These are phyloP conservation scores for Cossypha heuglini DNA, from an alignment of 2,797 vertebrate species.

Conservation along the genomic window DNA sequence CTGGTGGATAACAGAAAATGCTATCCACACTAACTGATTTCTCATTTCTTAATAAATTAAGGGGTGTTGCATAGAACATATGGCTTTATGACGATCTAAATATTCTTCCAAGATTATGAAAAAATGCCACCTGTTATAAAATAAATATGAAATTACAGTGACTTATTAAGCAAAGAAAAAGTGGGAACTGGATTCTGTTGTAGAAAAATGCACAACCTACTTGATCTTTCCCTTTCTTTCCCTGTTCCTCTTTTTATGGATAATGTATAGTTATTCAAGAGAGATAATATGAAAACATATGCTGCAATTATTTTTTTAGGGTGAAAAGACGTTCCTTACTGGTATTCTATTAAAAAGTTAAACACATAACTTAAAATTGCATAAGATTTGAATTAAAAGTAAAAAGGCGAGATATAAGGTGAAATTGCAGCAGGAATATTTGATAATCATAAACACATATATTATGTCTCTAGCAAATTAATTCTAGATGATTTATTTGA, in stretches of 20 bases:
- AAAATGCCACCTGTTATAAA: not conserved
- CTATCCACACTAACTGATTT: not conserved
- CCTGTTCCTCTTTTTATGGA: not conserved
- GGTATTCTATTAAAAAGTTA: not conserved
- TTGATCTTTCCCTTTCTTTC: not conserved
- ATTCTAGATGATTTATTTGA: not conserved
- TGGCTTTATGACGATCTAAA: not conserved
- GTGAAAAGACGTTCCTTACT: not conserved
- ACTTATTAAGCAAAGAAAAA: not conserved
- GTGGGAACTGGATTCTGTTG: not conserved
- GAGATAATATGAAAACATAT: not conserved
- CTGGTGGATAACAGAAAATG: not conserved
- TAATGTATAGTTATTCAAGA: not conserved
- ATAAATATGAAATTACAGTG: not conserved
- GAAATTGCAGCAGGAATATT: not conserved
- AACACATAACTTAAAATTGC: not conserved
- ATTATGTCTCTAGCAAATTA: not conserved
- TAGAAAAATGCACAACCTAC: not conserved
- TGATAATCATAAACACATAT: not conserved
- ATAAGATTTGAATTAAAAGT: not conserved
- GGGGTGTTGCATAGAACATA: not conserved
- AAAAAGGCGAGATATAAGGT: not conserved
- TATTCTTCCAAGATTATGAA: not conserved
- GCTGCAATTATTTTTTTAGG: not conserved
- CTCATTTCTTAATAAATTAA: constrained; percentile 23